These are phyloP conservation scores for Thymelicus acteon DNA, from an alignment of 2,888 invertebrate genomes.

Conservation along the genomic window DNA sequence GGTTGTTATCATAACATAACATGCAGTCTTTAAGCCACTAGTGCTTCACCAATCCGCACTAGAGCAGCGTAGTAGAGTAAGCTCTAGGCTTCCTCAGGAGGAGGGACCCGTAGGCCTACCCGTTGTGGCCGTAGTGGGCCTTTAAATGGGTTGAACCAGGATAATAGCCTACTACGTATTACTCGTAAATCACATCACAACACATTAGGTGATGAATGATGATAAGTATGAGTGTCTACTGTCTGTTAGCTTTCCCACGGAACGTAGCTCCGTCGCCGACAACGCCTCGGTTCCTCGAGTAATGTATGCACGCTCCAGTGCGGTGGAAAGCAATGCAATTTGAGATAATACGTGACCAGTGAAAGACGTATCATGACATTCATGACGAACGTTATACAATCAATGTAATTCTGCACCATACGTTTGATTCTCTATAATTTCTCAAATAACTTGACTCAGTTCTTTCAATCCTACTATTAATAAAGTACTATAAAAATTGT, in stretches of 20 bases:
- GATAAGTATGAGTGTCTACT: neutral
- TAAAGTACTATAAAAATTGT: neutral
- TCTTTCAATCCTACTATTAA: too few relatives aligned
- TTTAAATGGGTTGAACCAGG: too few relatives aligned
- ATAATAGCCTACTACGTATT: too few relatives aligned
- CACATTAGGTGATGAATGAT: too few relatives aligned
- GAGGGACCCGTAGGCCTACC: too few relatives aligned
- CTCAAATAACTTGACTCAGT: neutral
- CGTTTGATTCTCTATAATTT: neutral
- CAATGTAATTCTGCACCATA: conserved; percentile 25
- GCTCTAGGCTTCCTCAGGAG: too few relatives aligned
- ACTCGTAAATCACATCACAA: too few relatives aligned
- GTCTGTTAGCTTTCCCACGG: conserved; percentile 17
- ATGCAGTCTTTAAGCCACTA: too few relatives aligned
- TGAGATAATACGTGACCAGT: conserved; percentile 35
- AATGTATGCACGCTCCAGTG: conserved; percentile 29
- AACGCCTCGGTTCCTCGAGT: conserved; percentile 13
- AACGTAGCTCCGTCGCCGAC: neutral
- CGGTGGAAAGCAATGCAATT: conserved; percentile 37
- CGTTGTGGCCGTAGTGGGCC: too few relatives aligned
- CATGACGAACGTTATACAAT: conserved; percentile 31
- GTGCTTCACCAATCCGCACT: too few relatives aligned
- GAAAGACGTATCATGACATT: conserved; percentile 28
- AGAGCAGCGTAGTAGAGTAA: too few relatives aligned
- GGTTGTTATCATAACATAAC: too few relatives aligned